Conservation (phyloP, 2,113 vertebrate species). For the Columbina picui region DNA sequence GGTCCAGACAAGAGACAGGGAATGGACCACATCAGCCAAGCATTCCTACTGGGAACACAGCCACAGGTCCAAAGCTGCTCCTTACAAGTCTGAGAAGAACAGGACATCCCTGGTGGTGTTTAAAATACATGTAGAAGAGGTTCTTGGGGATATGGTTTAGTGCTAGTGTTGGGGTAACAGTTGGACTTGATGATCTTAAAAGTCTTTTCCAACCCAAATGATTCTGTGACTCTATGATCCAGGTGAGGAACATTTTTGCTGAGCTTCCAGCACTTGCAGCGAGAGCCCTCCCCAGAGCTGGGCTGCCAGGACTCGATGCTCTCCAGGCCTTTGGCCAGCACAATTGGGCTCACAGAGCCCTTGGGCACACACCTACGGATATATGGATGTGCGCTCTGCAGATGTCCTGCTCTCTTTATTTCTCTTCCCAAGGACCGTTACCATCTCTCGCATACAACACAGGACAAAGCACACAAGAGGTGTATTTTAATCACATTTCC, state of each 20-base stretch:
- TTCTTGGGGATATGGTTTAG: no score
- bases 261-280: not conserved
- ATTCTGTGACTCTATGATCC: not conserved
- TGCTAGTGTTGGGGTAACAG: no score
- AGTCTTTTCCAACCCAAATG: no score
- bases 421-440: not conserved
- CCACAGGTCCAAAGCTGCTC: not conserved
- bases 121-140: no score
- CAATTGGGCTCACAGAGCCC: not conserved
- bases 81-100: not conserved
- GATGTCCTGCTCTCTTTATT: not conserved
- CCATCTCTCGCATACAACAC: accelerated
- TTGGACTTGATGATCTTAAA: no score
- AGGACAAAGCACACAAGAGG: accelerated
- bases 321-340: not conserved
- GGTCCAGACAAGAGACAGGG: not conserved
- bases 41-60: not conserved
- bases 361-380: accelerated
- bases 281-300: not conserved
- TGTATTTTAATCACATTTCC: not conserved
- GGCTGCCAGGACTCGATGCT: not conserved
- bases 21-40: not conserved
- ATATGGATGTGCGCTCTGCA: not conserved
- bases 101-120: not conserved
- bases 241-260: not conserved